phyloP scores from a whole-genome alignment of 2,888 invertebrate genomes.

The Pocota personata region DNA sequence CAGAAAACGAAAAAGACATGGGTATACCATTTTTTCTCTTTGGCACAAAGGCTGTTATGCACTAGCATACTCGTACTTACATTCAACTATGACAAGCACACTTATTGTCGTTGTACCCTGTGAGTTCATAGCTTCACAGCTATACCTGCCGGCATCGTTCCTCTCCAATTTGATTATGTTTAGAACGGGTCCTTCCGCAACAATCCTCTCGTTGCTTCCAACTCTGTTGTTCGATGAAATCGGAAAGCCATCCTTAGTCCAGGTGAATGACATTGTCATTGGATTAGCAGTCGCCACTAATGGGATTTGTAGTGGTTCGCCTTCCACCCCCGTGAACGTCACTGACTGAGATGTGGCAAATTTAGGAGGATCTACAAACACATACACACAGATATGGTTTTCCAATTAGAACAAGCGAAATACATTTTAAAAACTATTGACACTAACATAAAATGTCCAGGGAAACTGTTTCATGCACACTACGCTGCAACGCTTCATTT shows the following conservation, averaged over 20 bases:
- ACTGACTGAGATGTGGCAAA: constrained; percentile 78
- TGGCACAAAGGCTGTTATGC: constrained; percentile 6
- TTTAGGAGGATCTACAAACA: constrained; percentile 78
- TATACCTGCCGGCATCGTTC: constrained; percentile 80
- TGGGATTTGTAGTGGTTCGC: constrained; percentile 79
- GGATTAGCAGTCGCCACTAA: constrained; percentile 80
- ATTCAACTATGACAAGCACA: constrained; percentile 79
- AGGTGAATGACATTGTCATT: constrained; percentile 80
- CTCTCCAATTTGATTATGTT: constrained; percentile 80
- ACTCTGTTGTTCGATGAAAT: constrained; percentile 77
- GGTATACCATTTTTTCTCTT: constrained; percentile 4
- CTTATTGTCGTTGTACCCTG: constrained; percentile 80
- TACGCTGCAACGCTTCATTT: constrained; percentile 80
- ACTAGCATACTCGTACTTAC: constrained; percentile 77
- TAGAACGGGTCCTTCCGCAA: constrained; percentile 79
- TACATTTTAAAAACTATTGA: constrained; percentile 33
- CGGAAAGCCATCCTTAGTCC: constrained; percentile 81
- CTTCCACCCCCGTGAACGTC: constrained; percentile 79
- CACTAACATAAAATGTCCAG: constrained; percentile 81
- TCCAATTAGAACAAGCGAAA: constrained; percentile 25
- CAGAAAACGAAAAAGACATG: constrained; percentile 6
- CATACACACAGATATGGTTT: not conserved
- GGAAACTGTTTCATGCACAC: constrained; percentile 80
- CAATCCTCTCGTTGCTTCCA: constrained; percentile 77
- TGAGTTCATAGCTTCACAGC: constrained; percentile 80